Conservation (phyloP, 2,888 invertebrate genomes). For the Neoitamus cyanurus region DNA sequence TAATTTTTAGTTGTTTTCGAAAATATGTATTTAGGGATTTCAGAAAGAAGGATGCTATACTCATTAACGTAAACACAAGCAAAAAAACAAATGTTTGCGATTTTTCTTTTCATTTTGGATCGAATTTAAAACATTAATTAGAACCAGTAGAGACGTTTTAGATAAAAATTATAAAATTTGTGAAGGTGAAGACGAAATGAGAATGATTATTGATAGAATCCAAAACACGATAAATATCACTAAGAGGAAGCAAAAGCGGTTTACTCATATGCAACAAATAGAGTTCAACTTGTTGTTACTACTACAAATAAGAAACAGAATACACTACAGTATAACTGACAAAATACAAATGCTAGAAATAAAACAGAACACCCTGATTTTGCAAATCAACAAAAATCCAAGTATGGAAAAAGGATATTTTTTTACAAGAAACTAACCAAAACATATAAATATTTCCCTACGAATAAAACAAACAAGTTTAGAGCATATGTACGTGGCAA, state of each 20-base stretch:
- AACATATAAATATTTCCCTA: background rate
- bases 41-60: background rate
- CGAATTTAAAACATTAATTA: slow-evolving; percentile 23
- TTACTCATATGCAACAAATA: slow-evolving; percentile 12
- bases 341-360: background rate
- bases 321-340: slow-evolving; percentile 8
- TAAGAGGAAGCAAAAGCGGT: background rate
- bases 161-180: slow-evolving; percentile 21
- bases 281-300: slow-evolving; percentile 32
- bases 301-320: slow-evolving; percentile 35
- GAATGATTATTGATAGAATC: background rate
- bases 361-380: slow-evolving; percentile 9
- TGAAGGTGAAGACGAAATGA: slow-evolving; percentile 8
- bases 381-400: background rate
- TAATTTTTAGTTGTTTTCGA: background rate
- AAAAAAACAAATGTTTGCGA: background rate
- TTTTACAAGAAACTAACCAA: background rate
- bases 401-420: slow-evolving; percentile 10
- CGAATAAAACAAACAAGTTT: background rate
- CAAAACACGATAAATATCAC: background rate
- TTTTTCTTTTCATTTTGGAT: slow-evolving; percentile 2
- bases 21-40: background rate
- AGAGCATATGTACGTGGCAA: background rate
- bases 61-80: background rate
- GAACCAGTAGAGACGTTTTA: slow-evolving; percentile 20